Conservation (phyloP, 2,797 vertebrate species). For the Pipistrellus kuhlii region DNA sequence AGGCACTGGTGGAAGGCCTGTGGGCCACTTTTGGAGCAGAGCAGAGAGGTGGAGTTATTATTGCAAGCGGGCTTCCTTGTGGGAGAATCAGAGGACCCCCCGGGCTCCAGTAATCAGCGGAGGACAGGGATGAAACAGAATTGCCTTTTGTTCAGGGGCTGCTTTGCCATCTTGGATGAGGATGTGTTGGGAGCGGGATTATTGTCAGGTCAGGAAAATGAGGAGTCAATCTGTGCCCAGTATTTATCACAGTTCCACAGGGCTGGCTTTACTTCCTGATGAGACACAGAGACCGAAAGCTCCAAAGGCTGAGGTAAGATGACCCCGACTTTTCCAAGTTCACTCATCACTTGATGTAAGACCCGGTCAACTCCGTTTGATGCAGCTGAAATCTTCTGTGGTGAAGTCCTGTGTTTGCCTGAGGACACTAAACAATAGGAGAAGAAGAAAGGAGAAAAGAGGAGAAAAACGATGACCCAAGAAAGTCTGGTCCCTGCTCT, state of each 20-base stretch:
- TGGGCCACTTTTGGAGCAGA: background rate
- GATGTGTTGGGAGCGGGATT: conserved; percentile 44
- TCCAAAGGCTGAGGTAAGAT: conserved; percentile 27
- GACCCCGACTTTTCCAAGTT: conserved; percentile 23
- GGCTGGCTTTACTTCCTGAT: conserved; percentile 18
- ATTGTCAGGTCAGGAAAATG: conserved; percentile 50
- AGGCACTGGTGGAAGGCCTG: background rate
- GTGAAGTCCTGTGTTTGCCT: background rate
- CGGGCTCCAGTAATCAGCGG: conserved; percentile 23
- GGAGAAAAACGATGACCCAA: background rate
- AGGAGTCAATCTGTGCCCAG: conserved; percentile 28
- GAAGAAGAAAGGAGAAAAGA: background rate
- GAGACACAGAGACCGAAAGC: background rate
- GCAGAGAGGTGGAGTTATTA: conserved; percentile 32
- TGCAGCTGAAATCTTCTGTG: background rate
- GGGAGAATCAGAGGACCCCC: background rate
- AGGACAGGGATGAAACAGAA: conserved; percentile 44
- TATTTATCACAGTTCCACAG: background rate
- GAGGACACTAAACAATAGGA: background rate
- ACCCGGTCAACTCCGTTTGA: background rate
- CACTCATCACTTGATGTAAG: background rate
- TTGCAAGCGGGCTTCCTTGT: background rate
- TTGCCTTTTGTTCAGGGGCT: conserved; percentile 47
- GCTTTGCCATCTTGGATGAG: conserved; percentile 41
- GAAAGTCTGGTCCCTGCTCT: background rate